phyloP scores from a whole-genome alignment of 2,113 vertebrate genomes.

The Entelurus aequoreus region DNA sequence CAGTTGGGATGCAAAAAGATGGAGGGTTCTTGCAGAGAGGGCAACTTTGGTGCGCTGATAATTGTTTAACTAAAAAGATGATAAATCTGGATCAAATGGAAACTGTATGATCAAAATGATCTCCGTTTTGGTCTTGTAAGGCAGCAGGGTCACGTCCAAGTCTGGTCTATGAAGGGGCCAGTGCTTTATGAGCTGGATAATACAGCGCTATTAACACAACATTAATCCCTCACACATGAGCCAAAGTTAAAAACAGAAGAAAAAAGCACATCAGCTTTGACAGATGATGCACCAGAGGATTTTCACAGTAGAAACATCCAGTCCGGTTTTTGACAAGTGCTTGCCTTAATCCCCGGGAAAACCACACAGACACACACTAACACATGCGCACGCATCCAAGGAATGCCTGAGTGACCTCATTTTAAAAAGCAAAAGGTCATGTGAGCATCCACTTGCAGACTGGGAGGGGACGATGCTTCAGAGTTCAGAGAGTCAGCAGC shows the following conservation, averaged over 20 bases:
- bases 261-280: slow-evolving; percentile 24
- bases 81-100: too few relatives aligned
- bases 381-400: not conserved
- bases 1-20: slow-evolving; percentile 36
- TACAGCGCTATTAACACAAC: slow-evolving; percentile 22
- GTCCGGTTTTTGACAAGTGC: slow-evolving; percentile 14
- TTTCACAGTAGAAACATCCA: slow-evolving; percentile 15
- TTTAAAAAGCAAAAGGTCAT: slow-evolving; percentile 33
- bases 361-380: not conserved
- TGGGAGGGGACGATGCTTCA: slow-evolving; percentile 9
- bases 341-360: slow-evolving; percentile 28
- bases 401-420: slow-evolving; percentile 24
- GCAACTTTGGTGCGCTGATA: not conserved
- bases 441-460: slow-evolving; percentile 10
- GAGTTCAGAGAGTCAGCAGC: not conserved
- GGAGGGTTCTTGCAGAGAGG: slow-evolving; percentile 5
- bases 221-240: slow-evolving; percentile 40
- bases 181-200: slow-evolving; percentile 30
- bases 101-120: too few relatives aligned
- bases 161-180: not conserved
- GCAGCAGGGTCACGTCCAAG: not conserved
- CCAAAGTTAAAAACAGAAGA: slow-evolving; percentile 24
- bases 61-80: too few relatives aligned
- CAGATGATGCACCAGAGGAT: slow-evolving; percentile 33
- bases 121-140: not conserved